A percentile compares a stretch with the other conserved stretches of the same genome.
Conservation (phyloP, 1,140 invertebrate species). For the Drosophila orosa region DNA sequence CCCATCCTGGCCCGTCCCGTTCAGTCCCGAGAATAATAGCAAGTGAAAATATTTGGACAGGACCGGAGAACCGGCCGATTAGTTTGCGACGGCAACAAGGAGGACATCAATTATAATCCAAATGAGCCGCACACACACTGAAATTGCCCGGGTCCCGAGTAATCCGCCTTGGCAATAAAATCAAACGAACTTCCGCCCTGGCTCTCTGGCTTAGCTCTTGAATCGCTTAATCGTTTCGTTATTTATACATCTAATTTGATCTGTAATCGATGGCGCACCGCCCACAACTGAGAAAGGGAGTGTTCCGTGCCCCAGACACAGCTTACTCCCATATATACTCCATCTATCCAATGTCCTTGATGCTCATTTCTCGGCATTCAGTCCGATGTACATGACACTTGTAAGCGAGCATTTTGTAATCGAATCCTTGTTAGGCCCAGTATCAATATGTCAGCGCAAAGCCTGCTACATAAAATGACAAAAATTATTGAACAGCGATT, state of each 20-base stretch:
- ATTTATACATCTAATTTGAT: constrained; percentile 83
- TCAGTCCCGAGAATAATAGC: constrained; percentile 52
- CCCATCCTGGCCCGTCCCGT: constrained; percentile 12
- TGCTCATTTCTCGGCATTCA: constrained; percentile 14
- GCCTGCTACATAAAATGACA: constrained; percentile 75
- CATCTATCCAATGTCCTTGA: constrained; percentile 18
- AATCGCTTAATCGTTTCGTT: constrained; percentile 81
- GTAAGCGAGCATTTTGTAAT: constrained; percentile 66
- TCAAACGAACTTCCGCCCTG: constrained; percentile 59
- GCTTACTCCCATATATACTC: background rate
- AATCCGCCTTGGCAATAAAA: constrained; percentile 80
- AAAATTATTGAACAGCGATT: constrained; percentile 81
- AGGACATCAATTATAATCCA: constrained; percentile 80
- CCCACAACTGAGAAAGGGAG: constrained; percentile 44
- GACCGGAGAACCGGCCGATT: constrained; percentile 54
- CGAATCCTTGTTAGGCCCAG: constrained; percentile 40
- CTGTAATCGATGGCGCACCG: constrained; percentile 66
- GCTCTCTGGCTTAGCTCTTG: constrained; percentile 65
- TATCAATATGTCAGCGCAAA: constrained; percentile 52
- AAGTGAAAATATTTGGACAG: constrained; percentile 38
- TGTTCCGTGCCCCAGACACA: constrained; percentile 17
- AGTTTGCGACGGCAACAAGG: constrained; percentile 51
- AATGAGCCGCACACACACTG: constrained; percentile 62
- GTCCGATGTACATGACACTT: constrained; percentile 74
- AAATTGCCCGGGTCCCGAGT: constrained; percentile 53